These are phyloP conservation scores for Cantharis rufa DNA, from an alignment of 2,888 invertebrate species.

Conservation along the genomic window DNA sequence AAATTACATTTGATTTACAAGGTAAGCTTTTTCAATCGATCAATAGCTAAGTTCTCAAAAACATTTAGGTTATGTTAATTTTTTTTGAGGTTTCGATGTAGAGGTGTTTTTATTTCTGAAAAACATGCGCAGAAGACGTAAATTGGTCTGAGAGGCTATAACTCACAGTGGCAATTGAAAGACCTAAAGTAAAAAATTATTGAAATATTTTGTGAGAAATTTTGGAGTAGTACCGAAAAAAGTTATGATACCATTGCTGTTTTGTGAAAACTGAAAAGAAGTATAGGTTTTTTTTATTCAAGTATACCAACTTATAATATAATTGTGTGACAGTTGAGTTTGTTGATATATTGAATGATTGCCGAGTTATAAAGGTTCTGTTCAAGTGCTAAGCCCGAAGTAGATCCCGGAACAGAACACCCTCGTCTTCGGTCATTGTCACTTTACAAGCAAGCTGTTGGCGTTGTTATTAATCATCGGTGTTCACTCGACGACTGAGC, in stretches of 20 bases:
- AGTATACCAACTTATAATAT: not conserved
- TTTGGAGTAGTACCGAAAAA: not conserved
- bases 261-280: not conserved
- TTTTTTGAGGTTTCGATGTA: not conserved
- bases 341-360: constrained; percentile 1
- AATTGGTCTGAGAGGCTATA: too few species aligned
- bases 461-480: constrained; percentile 34
- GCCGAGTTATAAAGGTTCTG: not conserved
- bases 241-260: not conserved
- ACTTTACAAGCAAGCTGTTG: constrained; percentile 31
- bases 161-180: too few species aligned
- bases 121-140: too few species aligned
- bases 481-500: constrained; percentile 19
- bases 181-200: not conserved
- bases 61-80: not conserved
- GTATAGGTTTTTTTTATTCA: not conserved
- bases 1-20: not conserved
- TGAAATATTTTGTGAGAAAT: not conserved
- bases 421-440: constrained; percentile 29
- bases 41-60: not conserved
- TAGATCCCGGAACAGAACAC: constrained; percentile 16
- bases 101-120: too few species aligned
- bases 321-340: not conserved
- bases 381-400: constrained; percentile 5
- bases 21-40: not conserved